A percentile compares a stretch with the other conserved stretches of the same genome.
Conservation (phyloP, 2,113 vertebrate species). For the Dipodomys merriami region DNA sequence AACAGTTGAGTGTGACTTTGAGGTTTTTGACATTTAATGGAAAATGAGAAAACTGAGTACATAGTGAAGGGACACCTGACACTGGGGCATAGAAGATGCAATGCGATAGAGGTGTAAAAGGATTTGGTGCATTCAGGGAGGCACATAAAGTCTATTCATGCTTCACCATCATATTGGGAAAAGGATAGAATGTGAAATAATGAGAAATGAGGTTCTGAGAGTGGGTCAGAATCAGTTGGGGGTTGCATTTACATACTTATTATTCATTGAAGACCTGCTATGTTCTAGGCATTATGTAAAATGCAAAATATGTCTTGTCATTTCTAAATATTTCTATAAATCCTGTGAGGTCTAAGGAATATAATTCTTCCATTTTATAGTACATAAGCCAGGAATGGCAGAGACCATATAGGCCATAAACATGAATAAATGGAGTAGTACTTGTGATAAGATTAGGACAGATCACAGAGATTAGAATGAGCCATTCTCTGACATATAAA, state of each 20-base stretch:
- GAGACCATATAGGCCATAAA: neutral
- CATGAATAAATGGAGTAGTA: neutral
- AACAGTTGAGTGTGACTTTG: neutral
- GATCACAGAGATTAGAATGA: neutral
- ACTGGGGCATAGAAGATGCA: neutral
- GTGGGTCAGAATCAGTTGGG: neutral
- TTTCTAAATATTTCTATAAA: slow-evolving; percentile 29
- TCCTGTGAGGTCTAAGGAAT: neutral
- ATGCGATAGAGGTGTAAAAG: neutral
- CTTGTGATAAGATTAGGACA: neutral
- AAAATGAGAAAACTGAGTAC: neutral
- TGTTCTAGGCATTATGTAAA: neutral
- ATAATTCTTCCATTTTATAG: neutral
- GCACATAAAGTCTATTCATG: neutral
- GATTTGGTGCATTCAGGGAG: neutral
- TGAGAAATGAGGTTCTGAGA: neutral
- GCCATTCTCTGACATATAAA: neutral
- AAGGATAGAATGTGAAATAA: neutral
- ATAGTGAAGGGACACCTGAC: neutral
- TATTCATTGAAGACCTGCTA: neutral
- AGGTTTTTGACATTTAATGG: neutral
- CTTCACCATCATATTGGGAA: neutral
- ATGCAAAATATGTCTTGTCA: neutral
- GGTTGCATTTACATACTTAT: neutral
- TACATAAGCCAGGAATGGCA: neutral